phyloP scores from a whole-genome alignment of 53 echinoderm and acorn worm species.

The Echinometra lucunter region DNA sequence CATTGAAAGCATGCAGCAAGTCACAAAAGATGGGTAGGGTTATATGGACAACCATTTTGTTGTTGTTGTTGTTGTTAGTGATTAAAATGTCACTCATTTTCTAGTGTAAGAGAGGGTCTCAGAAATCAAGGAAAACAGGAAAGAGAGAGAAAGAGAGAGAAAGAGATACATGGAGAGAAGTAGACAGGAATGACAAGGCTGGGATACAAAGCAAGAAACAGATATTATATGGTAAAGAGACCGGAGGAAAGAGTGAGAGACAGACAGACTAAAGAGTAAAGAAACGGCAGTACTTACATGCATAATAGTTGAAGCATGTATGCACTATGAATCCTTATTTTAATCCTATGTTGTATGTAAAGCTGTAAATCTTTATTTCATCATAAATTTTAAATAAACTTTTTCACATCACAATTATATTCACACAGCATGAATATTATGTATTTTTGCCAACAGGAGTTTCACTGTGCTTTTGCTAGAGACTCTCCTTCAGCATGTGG shows the following conservation, averaged over 20 bases:
- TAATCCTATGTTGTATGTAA: background rate
- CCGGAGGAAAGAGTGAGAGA: background rate
- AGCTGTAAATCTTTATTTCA: background rate
- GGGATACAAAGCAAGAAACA: background rate
- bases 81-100: too few species aligned
- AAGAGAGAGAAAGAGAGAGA: background rate
- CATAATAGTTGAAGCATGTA: background rate
- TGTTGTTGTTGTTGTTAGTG: too few species aligned
- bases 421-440: too few species aligned
- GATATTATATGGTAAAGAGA: background rate
- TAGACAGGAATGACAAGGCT: background rate
- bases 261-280: background rate
- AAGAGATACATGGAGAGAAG: background rate
- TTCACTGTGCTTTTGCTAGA: conserved; percentile 87
- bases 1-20: conserved; percentile 84
- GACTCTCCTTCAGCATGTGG: conserved; percentile 74
- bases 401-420: background rate
- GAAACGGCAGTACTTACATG: background rate
- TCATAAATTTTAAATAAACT: background rate
- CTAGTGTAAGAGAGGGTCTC: background rate
- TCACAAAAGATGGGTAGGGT: conserved; percentile 71
- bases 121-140: background rate
- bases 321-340: background rate
- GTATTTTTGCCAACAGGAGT: conserved; percentile 58
- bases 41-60: background rate